Conservation (phyloP, 2,113 vertebrate species). For the Sinocyclocheilus rhinocerous region DNA sequence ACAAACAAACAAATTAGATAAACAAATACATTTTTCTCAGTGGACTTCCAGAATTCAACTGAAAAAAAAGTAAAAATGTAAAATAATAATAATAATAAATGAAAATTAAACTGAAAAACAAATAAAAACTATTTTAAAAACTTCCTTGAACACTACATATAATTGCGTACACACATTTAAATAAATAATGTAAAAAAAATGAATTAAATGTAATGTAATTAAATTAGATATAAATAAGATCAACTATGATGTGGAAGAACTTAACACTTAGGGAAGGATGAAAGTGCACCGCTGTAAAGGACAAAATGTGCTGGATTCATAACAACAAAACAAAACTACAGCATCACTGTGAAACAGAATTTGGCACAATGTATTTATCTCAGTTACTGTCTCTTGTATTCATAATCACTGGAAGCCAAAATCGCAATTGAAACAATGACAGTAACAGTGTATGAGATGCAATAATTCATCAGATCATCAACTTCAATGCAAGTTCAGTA, state of each 20-base stretch:
- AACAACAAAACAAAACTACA: too few species aligned
- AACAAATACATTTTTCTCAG: too few species aligned
- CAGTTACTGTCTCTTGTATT: neutral
- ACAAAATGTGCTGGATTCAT: neutral
- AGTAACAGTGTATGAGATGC: neutral
- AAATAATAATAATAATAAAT: neutral
- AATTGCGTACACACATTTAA: neutral
- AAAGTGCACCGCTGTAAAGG: neutral
- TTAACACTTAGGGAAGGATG: neutral
- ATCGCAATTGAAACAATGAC: neutral
- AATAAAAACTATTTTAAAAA: too few species aligned
- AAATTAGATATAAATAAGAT: neutral
- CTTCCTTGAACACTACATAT: too few species aligned
- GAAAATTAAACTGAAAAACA: too few species aligned
- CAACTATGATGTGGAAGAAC: neutral
- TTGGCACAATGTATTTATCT: neutral
- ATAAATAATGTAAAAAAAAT: neutral
- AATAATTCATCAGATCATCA: neutral
- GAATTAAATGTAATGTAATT: neutral
- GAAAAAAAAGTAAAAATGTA: neutral
- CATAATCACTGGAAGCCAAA: neutral
- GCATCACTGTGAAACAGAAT: too few species aligned
- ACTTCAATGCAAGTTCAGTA: neutral
- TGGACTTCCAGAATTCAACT: neutral
- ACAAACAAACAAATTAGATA: too few species aligned